phyloP scores from a whole-genome alignment of 1,140 invertebrate genomes.

The Drosophila biarmipes region DNA sequence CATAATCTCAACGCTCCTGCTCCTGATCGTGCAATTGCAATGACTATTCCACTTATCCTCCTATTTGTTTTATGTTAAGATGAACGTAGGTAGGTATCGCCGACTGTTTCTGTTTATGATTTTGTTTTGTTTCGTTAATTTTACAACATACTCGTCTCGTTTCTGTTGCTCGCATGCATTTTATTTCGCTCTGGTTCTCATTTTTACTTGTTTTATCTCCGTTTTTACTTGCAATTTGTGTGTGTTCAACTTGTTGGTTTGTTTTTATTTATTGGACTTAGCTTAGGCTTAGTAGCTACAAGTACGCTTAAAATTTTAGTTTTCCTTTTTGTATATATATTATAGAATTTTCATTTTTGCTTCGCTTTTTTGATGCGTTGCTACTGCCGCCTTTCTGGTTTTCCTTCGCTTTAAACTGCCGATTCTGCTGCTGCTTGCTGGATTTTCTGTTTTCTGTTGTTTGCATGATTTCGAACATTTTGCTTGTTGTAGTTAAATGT shows the following conservation, averaged over 20 bases:
- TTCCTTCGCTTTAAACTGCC: conserved; percentile 17
- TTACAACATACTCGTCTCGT: conserved; percentile 32
- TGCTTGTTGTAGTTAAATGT: conserved; percentile 48
- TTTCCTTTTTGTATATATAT: conserved; percentile 64
- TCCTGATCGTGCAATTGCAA: conserved; percentile 46
- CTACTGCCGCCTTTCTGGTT: conserved; percentile 45
- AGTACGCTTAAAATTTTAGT: conserved; percentile 76
- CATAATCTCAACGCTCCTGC: conserved; percentile 73
- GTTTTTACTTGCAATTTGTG: conserved; percentile 65
- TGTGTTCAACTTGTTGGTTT: conserved; percentile 71
- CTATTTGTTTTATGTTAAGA: conserved; percentile 64
- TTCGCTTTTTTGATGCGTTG: conserved; percentile 65
- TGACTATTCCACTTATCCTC: conserved; percentile 65
- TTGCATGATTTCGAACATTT: conserved; percentile 62
- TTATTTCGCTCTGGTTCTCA: conserved; percentile 48
- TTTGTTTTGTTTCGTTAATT: conserved; percentile 32
- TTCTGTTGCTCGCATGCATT: conserved; percentile 58
- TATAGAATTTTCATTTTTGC: conserved; percentile 76
- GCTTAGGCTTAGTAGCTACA: conserved; percentile 77
- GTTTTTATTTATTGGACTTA: conserved; percentile 78
- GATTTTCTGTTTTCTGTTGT: conserved; percentile 33
- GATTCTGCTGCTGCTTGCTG: conserved; percentile 33
- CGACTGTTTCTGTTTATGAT: conserved; percentile 53
- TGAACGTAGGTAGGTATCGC: conserved; percentile 76
- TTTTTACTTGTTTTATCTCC: conserved; percentile 40